A percentile compares a stretch with the other conserved stretches of the same genome.
Conservation (phyloP, 2,113 vertebrate species). For the Shinisaurus crocodilurus region DNA sequence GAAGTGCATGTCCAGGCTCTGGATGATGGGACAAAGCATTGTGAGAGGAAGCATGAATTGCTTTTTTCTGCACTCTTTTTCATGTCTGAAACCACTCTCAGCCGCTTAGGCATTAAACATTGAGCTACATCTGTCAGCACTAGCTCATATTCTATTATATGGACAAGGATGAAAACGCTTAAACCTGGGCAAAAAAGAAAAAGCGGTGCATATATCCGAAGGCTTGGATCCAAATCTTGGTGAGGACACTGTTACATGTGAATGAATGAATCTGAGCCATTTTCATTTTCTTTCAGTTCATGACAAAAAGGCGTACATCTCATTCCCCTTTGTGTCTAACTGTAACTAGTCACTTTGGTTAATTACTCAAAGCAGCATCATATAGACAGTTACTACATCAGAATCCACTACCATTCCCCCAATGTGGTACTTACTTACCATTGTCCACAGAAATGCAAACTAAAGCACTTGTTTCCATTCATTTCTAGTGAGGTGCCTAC, state of each 20-base stretch:
- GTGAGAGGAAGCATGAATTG: neutral
- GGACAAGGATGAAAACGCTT: neutral
- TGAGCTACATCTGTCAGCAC: neutral
- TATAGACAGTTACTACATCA: neutral
- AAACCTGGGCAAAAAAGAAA: neutral
- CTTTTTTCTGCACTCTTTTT: neutral
- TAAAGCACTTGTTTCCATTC: neutral
- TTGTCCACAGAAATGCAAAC: neutral
- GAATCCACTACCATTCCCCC: neutral
- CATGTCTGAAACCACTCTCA: neutral
- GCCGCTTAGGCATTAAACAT: neutral
- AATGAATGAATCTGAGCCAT: neutral
- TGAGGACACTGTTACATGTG: neutral
- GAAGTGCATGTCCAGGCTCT: neutral
- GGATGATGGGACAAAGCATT: neutral
- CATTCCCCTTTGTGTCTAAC: neutral
- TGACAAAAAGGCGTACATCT: neutral
- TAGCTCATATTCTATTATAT: neutral
- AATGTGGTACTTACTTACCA: neutral
- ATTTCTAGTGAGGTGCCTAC: neutral
- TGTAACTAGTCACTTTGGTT: neutral
- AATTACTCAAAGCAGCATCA: neutral
- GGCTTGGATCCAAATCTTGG: neutral
- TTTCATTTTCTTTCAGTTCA: neutral
- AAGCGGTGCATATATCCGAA: neutral